Evolutionary conservation across 2,113 vertebrate genomes (phyloP), one percentile per base, ranked within the genome.

Genomic region (Microcebus ravelobensis): DNA sequence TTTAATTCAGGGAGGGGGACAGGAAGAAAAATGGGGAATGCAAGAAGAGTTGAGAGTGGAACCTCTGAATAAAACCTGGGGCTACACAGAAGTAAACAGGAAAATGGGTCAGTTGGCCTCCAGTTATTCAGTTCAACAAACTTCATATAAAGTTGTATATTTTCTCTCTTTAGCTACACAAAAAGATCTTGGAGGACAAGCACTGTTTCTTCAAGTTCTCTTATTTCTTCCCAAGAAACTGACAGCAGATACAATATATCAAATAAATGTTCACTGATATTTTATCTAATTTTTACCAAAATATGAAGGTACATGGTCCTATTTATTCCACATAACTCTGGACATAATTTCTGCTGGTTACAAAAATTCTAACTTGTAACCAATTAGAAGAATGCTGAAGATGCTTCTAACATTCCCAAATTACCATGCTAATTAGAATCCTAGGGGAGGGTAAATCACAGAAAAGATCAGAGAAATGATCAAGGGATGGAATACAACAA

Each of bases 211-310:
- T 59, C 15, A 55, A 70, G 1, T 85, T 77, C 45, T 90, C 52
- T 57, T 27, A 73, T 11, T 87, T n/a, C 34, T 95, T 80, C 48
- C 77, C 81, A 95, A 94, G 77, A 89, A 96, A 95, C 29, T 50
- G 61, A 86, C 17, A 25, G 55, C 13, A 94, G 55, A 90, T 68
- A 63, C 12, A 79, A 80, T n/a, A 29, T 39, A 50, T 48, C 76
- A 77, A 86, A 74, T 48, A 94, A 90, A 50, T 36, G 17, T 59
- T 88, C 59, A 31, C 59, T 87, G n/a, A 67, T n/a, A 74, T 59
- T 87, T 52, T 85, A 71, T 39, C 71, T 76, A 31, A 90, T 70
- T 93, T 84, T 91, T 82, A 77, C 20, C 29, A 61, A 86, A 92
- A 96, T n/a, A 77, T 42, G 65, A 68, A 92, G 27, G 61, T 21